phyloP scores from a whole-genome alignment of 2,888 invertebrate species.

The Charanyca ferruginea region DNA sequence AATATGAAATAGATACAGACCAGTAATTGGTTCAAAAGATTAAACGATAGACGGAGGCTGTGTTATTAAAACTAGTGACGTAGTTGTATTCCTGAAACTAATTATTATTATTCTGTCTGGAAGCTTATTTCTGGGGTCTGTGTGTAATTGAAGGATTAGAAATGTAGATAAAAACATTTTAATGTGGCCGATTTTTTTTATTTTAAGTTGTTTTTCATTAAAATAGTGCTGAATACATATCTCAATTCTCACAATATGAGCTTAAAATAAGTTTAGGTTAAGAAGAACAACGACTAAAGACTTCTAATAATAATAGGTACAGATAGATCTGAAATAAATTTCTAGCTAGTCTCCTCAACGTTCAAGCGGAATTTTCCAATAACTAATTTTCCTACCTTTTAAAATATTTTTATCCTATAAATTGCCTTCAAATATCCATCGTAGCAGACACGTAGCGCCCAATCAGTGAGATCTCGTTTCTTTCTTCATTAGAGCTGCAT shows the following conservation, averaged over 20 bases:
- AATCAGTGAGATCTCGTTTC: constrained; percentile 70
- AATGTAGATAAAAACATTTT: constrained; percentile 2
- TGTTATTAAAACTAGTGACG: constrained; percentile 5
- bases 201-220: no score
- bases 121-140: not conserved
- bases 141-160: not conserved
- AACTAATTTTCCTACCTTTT: constrained; percentile 36
- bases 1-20: constrained; percentile 33
- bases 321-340: constrained; percentile 8
- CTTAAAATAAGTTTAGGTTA: not conserved
- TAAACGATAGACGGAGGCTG: constrained; percentile 20
- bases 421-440: constrained; percentile 52
- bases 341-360: not conserved
- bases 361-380: constrained; percentile 27
- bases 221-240: not conserved
- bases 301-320: not conserved
- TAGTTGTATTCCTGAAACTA: not conserved
- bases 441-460: constrained; percentile 55
- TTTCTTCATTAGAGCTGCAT: constrained; percentile 77
- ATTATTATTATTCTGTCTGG: not conserved
- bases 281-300: not conserved
- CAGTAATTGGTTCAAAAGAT: constrained; percentile 45
- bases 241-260: not conserved
- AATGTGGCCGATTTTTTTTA: no score
- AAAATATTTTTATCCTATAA: constrained; percentile 44